Evolutionary conservation across 2,113 vertebrate species (phyloP), one percentile per base, ranked within the genome.

Genomic region (Gymnocephalus cernua): DNA sequence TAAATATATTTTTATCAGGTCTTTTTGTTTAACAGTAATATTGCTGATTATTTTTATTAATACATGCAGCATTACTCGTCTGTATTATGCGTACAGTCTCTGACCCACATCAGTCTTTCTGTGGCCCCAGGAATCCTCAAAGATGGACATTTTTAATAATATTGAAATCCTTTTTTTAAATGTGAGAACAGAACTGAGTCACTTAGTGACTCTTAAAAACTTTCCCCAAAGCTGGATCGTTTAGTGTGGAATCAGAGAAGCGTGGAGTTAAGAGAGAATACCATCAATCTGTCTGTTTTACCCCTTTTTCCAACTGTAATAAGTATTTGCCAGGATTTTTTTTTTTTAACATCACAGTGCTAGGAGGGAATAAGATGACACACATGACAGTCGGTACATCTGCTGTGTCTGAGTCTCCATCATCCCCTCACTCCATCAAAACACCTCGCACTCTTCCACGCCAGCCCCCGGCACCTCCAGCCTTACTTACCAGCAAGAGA

Each of bases 321-420:
- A 27, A 21, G 15, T 4, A 0, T 44, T 53, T 2, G n/a, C 41
- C 32, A 44, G 23, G 32, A 25, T 80, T 59, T 29, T 53, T 27
- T 66, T 51, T 21, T 57, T 21, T 29, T 62, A 74, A 62, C 0
- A 9, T 35, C 47, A 15, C 21, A 12, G 23, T 19, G 70, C 45
- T 50, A 54, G 56, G 51, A 75, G 27, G 45, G 65, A 64, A 47
- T 62, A 67, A 57, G 48, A 74, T 48, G n/a, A 64, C 68, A 45
- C 63, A 77, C 27, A 54, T 13, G 78, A 32, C 29, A 66, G 65
- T 56, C 11, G 3, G 2, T 74, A 65, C 66, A 76, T 87, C 77
- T 79, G 75, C 45, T 54, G 23, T 13, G 48, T 79, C 70, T 54
- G 76, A 59, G 61, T 84, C 50, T 62, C 61, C 35, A 14, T 79